A percentile compares a stretch with the other conserved stretches of the same genome.
Evolutionary conservation across 2,888 invertebrate species (phyloP).

Genomic region (Brachycybe producta): DNA sequence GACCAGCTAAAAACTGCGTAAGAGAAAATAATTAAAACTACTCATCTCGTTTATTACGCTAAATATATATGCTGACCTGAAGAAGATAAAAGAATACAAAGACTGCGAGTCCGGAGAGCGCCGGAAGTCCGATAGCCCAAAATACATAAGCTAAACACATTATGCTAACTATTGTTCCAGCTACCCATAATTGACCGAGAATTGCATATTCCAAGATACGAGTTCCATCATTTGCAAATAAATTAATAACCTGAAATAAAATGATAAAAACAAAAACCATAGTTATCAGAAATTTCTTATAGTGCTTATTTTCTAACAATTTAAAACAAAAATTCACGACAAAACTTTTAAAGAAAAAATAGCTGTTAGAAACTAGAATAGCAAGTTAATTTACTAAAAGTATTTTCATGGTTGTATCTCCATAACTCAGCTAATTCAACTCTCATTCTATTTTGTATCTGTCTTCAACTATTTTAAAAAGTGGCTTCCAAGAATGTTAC

Average conservation of each 20-base stretch:
- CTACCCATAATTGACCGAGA: slow-evolving; percentile 40
- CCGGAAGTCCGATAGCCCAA: slow-evolving; percentile 41
- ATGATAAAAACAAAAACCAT: background rate
- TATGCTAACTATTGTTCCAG: slow-evolving; percentile 41
- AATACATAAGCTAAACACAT: slow-evolving; percentile 40
- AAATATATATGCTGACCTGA: slow-evolving; percentile 34
- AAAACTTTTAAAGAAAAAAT: too few species aligned
- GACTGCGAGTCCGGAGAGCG: slow-evolving; percentile 39
- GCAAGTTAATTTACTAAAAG: too few species aligned
- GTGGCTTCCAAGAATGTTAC: background rate
- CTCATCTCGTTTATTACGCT: background rate
- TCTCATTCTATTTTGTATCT: too few species aligned
- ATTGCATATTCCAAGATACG: slow-evolving; percentile 42
- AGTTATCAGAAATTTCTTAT: too few species aligned
- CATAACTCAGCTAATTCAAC: too few species aligned
- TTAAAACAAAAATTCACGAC: too few species aligned
- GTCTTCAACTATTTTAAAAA: too few species aligned
- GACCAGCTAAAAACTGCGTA: slow-evolving; percentile 37
- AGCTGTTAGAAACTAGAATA: too few species aligned
- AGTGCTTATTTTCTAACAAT: too few species aligned
- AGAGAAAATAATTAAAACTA: slow-evolving; percentile 15
- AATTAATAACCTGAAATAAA: slow-evolving; percentile 40
- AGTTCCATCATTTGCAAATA: slow-evolving; percentile 44
- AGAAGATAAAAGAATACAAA: slow-evolving; percentile 42
- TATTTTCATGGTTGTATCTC: too few species aligned